Base-by-base conservation (phyloP, 2,113 vertebrate genomes). In the Geococcyx californianus region DNA sequence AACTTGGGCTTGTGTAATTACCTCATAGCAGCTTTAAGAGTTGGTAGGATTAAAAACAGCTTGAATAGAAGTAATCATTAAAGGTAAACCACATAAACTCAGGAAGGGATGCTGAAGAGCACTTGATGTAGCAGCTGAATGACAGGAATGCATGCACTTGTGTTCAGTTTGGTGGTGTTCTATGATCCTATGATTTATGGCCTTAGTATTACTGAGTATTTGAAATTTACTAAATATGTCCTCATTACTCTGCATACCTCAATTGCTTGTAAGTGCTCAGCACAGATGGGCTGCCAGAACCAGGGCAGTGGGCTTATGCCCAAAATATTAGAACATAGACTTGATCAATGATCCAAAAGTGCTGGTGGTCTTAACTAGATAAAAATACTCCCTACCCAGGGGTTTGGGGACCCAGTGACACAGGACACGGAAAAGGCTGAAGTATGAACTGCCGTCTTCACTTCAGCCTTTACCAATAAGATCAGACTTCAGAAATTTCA, bases 321-420 rank as follows among this genome's bases (percentile, higher is more conserved):
- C 58, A 64, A 44, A 59, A 40, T 0, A 0, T 64, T 64, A 10
- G 2, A 55, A 15, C 5, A 1, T 33, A 45, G 38, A 47, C 49
- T 84, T 58, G 18, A 18, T 62, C 54, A 20, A 18, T 64, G 36
- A 47, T 74, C 33, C 20, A 29, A 44, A 84, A 56, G 34, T 31
- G 40, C 47, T 67, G 11, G 42, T 74, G 18, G 47, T 49, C 47
- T 83, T 44, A 83, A n/a, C 36, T 45, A 60, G 58, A 10, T 15
- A 72, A 76, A 47, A 64, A 60, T 54, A 54, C 33, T 38, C 29
- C 28, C 24, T 69, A 14, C 15, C 6, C 12, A 42, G 21, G 19
- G 11, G 16, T 13, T 29, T 13, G 21, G 21, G 69, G 16, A 59
- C 47, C 47, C 21, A 49, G 21, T 24, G 47, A 24, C 21, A 49